phyloP scores from a whole-genome alignment of 2,797 vertebrate genomes.

The Dromococcyx pavoninus region DNA sequence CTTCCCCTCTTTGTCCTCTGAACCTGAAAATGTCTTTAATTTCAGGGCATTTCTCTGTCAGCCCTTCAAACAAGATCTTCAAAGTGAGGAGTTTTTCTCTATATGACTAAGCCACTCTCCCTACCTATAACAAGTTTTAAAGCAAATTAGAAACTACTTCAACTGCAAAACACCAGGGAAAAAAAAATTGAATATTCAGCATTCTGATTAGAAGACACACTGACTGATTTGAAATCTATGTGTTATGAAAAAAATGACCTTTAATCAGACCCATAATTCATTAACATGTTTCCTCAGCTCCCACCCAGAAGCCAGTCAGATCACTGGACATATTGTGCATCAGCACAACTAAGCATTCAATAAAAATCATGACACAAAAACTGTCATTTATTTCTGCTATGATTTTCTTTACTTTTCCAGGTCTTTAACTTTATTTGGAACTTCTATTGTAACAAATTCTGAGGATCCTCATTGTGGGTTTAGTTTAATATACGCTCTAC shows the following conservation, averaged over 20 bases:
- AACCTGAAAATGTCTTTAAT: constrained; percentile 8
- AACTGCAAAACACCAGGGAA: not conserved
- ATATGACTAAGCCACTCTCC: not conserved
- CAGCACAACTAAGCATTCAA: not conserved
- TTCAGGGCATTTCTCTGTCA: not conserved
- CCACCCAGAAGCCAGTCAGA: constrained; percentile 12
- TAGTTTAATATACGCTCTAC: constrained; percentile 43
- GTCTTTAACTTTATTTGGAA: constrained; percentile 2
- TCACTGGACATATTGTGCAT: not conserved
- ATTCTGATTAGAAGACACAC: not conserved
- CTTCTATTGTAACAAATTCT: constrained; percentile 32
- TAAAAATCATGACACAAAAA: not conserved
- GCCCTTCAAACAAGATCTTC: not conserved
- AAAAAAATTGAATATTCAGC: not conserved
- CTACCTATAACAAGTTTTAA: not conserved
- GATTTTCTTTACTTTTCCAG: not conserved
- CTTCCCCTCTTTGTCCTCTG: not conserved
- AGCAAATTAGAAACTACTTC: not conserved
- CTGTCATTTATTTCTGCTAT: not conserved
- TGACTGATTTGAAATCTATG: not conserved
- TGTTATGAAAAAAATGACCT: not conserved
- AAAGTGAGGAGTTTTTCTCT: not conserved
- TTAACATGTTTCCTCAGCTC: not conserved
- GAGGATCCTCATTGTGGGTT: not conserved
- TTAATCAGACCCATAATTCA: constrained; percentile 13